Base-by-base conservation (phyloP, 1,140 invertebrate species). In the Yoshiicerus persimilis region DNA sequence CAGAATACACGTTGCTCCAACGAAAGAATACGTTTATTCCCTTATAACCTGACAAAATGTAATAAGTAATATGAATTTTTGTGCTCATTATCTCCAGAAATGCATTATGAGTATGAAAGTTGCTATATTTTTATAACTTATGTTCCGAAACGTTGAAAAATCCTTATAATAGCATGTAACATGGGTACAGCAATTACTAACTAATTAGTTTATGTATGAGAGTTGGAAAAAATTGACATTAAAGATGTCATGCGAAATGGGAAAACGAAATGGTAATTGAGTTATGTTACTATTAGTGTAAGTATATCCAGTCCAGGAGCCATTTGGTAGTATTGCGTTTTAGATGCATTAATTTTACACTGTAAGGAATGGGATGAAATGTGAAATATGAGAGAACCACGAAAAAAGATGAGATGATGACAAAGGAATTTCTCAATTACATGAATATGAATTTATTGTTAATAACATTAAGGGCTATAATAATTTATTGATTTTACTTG, bases 361-460 rank as follows among this genome's bases (percentile, higher is more conserved):
- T n/a, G n/a, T n/a, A n/a, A n/a, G n/a, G n/a, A n/a, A n/a, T n/a
- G n/a, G n/a, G n/a, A n/a, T n/a, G n/a, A n/a, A n/a, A n/a, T n/a
- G 41, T 2, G 9, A 34, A 32, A 30, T 30, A 30, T 20, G 34
- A 36, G 13, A 36, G 20, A 36, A n/a, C n/a, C n/a, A n/a, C n/a
- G n/a, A n/a, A 38, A 34, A 3, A 75, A 34, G 16, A 13, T 23
- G 27, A 20, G 66, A 70, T 11, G 27, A 66, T 25, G 32, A 80
- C 75, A n/a, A 80, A 80, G 32, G 38, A 80, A 36, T 77, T 80
- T 80, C 75, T 80, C 75, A 80, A 80, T 80, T 80, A 80, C 75
- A 80, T 80, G 75, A 80, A 80, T 80, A 80, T 80, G 75, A 80
- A 80, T 80, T 80, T 80, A 80, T 80, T 80, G 75, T 30, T 80